phyloP scores from a whole-genome alignment of 2,113 vertebrate genomes.

The Nyctereutes procyonoides region DNA sequence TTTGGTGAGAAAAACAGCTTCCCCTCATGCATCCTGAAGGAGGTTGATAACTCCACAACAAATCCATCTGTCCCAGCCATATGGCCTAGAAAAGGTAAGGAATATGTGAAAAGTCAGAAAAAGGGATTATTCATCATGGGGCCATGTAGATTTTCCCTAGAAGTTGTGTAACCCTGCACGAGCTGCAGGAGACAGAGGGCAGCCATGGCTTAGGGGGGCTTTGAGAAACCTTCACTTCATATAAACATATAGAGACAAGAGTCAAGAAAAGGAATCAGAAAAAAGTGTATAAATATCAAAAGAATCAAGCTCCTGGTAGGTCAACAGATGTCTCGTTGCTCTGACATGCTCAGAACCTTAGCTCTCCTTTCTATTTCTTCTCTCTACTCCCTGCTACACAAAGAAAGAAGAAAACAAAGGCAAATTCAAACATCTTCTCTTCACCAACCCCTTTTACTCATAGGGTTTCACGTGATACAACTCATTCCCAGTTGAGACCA shows the following conservation, averaged over 20 bases:
- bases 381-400: not conserved
- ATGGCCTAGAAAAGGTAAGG: not conserved
- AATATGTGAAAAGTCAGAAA: not conserved
- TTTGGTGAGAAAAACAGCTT: not conserved
- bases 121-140: not conserved
- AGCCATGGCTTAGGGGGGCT: not conserved
- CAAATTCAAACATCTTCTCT: not conserved
- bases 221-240: not conserved
- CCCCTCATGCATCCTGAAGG: not conserved
- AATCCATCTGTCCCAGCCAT: not conserved
- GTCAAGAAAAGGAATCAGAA: not conserved
- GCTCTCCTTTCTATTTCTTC: not conserved
- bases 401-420: not conserved
- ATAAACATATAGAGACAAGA: not conserved
- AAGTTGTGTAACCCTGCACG: not conserved
- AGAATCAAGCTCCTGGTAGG: not conserved
- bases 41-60: not conserved
- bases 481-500: not conserved
- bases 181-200: rapidly evolving
- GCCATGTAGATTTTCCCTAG: not conserved
- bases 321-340: not conserved
- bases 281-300: not conserved
- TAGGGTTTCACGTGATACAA: not conserved
- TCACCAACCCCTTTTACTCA: not conserved
- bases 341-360: not conserved